These are phyloP conservation scores for Fulmarus glacialis DNA, from an alignment of 2,113 vertebrate genomes.

Conservation along the genomic window DNA sequence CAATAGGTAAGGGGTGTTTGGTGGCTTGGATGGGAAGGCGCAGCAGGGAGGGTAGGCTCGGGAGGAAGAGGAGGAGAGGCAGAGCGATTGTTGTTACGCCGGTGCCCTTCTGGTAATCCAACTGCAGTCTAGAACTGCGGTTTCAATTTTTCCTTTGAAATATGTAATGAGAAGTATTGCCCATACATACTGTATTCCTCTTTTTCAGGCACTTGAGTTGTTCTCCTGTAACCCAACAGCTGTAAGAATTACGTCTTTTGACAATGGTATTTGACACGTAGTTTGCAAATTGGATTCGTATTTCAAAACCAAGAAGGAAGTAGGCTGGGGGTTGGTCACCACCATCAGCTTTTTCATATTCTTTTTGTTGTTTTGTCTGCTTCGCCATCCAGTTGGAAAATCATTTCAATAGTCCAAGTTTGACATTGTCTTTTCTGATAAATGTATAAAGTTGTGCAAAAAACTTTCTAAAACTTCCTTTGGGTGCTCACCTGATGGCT, in stretches of 20 bases:
- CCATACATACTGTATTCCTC: not conserved
- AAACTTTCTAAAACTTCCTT: not conserved
- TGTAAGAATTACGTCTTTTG: not conserved
- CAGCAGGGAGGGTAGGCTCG: not conserved
- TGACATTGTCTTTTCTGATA: not conserved
- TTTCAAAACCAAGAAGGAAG: not conserved
- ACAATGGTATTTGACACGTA: not conserved
- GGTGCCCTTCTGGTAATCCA: not conserved
- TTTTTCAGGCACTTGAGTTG: not conserved
- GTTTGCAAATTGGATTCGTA: conserved; percentile 19
- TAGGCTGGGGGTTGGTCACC: not conserved
- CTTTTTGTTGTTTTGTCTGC: not conserved
- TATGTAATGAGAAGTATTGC: not conserved
- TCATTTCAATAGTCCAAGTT: not conserved
- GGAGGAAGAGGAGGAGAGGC: not conserved
- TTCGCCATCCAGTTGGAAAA: not conserved
- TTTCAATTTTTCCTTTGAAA: conserved; percentile 61
- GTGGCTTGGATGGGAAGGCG: not conserved
- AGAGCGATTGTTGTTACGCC: not conserved
- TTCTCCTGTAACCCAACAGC: not conserved
- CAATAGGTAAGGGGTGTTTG: not conserved
- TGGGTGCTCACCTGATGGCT: not conserved
- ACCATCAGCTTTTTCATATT: not conserved
- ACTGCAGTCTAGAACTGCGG: conserved; percentile 28
- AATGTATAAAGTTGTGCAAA: not conserved